phyloP scores from a whole-genome alignment of 2,797 vertebrate species.

The Staurois parvus region DNA sequence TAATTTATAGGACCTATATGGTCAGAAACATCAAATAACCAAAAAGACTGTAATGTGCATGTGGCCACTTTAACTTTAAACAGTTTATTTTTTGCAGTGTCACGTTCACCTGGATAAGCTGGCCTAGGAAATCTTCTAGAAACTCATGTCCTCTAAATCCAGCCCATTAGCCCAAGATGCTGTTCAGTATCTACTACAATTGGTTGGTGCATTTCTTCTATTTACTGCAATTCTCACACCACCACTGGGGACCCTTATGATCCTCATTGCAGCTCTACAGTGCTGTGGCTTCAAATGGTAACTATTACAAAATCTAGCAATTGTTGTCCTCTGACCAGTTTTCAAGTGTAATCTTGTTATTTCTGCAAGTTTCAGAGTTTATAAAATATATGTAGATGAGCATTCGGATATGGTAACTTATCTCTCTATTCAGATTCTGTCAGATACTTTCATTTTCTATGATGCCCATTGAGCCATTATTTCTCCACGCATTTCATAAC shows the following conservation, averaged over 20 bases:
- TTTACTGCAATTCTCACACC: background rate
- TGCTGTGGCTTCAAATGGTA: background rate
- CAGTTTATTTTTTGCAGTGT: no score
- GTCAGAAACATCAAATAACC: no score
- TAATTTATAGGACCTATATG: no score
- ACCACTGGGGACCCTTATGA: background rate
- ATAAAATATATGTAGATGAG: background rate
- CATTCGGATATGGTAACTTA: background rate
- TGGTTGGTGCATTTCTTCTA: background rate
- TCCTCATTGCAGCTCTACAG: background rate
- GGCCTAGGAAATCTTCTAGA: no score
- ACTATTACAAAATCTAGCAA: background rate
- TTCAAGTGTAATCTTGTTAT: conserved; percentile 7
- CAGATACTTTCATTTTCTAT: conserved; percentile 13
- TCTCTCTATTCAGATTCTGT: background rate
- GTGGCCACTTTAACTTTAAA: no score
- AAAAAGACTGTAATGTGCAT: no score
- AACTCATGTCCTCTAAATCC: no score
- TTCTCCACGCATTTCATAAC: conserved; percentile 27
- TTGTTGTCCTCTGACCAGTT: background rate
- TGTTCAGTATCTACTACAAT: no score
- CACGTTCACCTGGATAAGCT: no score
- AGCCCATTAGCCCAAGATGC: no score
- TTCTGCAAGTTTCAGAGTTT: background rate
- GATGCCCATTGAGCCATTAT: conserved; percentile 22